phyloP scores from a whole-genome alignment of 2,113 vertebrate genomes.

The Perca flavescens region DNA sequence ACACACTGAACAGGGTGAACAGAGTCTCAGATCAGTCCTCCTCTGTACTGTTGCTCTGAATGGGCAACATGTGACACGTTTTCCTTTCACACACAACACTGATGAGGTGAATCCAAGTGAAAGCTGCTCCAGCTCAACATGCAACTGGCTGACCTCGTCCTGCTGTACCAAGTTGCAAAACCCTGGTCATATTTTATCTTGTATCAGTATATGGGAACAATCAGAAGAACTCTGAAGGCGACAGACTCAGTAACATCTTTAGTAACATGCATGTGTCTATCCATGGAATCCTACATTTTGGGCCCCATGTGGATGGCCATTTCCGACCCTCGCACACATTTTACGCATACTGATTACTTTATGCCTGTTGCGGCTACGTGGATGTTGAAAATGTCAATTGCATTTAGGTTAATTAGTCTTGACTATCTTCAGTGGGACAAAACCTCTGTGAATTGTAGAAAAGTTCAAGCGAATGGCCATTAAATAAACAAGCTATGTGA shows the following conservation, averaged over 20 bases:
- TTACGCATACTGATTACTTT: background rate
- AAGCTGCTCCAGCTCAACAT: conserved; percentile 8
- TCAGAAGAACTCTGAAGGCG: background rate
- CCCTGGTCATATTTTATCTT: background rate
- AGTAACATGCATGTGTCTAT: background rate
- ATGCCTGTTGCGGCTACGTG: too few species aligned
- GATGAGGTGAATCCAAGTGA: conserved; percentile 13
- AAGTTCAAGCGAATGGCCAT: background rate
- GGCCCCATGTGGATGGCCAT: background rate
- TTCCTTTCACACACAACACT: background rate
- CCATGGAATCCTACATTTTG: background rate
- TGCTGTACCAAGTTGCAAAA: background rate
- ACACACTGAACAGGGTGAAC: background rate
- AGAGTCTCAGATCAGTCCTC: background rate
- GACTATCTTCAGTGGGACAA: background rate
- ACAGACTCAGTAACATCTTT: background rate
- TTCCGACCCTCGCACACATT: background rate
- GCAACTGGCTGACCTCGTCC: background rate
- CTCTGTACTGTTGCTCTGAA: background rate
- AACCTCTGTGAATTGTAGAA: background rate
- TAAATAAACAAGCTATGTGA: background rate
- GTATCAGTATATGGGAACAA: background rate
- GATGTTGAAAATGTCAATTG: background rate
- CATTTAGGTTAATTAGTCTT: too few species aligned
- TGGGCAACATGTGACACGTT: background rate